Conservation (phyloP, 2,888 invertebrate species). For the Criorhina ranunculi region DNA sequence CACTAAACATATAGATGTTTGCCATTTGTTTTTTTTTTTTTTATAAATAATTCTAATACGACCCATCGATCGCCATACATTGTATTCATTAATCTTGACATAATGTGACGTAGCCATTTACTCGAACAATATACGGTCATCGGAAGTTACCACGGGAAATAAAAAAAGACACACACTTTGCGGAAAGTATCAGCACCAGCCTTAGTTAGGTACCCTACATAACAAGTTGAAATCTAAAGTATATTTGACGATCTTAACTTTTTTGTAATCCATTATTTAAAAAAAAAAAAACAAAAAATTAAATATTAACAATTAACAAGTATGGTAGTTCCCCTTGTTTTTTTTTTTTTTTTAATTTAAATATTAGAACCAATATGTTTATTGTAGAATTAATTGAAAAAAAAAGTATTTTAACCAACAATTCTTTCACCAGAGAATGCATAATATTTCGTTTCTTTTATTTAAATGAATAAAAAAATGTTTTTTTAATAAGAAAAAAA, state of each 20-base stretch:
- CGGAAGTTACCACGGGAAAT: background rate
- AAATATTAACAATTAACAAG: conserved; percentile 52
- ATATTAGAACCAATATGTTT: conserved; percentile 52
- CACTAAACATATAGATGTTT: conserved; percentile 51
- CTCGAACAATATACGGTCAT: conserved; percentile 26
- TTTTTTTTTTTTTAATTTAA: conserved; percentile 57
- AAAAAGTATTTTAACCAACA: conserved; percentile 60
- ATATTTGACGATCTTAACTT: conserved; percentile 60
- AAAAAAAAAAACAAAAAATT: conserved; percentile 36
- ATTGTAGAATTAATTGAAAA: conserved; percentile 60
- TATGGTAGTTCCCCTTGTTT: conserved; percentile 41
- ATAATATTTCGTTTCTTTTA: conserved; percentile 59
- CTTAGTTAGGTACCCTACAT: conserved; percentile 43
- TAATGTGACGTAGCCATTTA: conserved; percentile 54
- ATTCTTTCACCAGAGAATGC: conserved; percentile 13
- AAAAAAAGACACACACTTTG: conserved; percentile 21
- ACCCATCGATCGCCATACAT: conserved; percentile 75
- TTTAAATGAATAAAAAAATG: conserved; percentile 53
- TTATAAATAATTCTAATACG: conserved; percentile 44
- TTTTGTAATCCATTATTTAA: conserved; percentile 69
- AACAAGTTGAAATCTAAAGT: conserved; percentile 70
- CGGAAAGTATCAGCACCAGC: conserved; percentile 54
- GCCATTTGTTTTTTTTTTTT: conserved; percentile 59
- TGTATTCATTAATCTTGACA: conserved; percentile 45
- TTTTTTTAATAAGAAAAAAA: conserved; percentile 50